phyloP scores from a whole-genome alignment of 1,140 invertebrate genomes.

The Campoletis sonorensis region DNA sequence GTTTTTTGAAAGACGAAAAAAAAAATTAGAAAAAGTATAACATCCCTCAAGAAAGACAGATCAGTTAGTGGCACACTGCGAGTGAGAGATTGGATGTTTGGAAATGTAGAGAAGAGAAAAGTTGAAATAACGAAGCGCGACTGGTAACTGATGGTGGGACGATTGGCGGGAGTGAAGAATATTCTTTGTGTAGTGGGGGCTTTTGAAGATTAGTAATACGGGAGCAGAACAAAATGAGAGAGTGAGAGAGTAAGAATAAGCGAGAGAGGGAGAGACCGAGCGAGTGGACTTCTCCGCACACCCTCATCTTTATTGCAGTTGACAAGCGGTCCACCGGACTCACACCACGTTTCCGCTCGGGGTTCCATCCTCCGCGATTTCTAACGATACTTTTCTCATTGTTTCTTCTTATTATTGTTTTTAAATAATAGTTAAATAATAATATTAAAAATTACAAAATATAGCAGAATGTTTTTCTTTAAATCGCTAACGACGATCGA shows the following conservation, averaged over 20 bases:
- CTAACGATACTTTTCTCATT: slow-evolving; percentile 1
- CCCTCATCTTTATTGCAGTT: slow-evolving; percentile 57
- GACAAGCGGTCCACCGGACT: slow-evolving; percentile 52
- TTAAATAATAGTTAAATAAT: too few relatives aligned
- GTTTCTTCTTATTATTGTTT: slow-evolving; percentile 27
- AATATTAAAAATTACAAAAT: neutral
- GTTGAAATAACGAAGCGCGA: neutral
- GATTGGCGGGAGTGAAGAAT: slow-evolving; percentile 45
- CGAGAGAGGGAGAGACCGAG: neutral
- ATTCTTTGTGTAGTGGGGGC: slow-evolving; percentile 47
- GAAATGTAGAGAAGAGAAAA: slow-evolving; percentile 21
- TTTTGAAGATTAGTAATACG: slow-evolving; percentile 51
- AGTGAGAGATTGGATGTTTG: neutral
- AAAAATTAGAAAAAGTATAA: neutral
- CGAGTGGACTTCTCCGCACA: slow-evolving; percentile 47
- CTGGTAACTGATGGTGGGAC: slow-evolving; percentile 21
- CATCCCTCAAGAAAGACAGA: neutral
- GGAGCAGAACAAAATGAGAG: neutral
- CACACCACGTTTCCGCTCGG: slow-evolving; percentile 47
- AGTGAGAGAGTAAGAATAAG: neutral
- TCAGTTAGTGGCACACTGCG: neutral
- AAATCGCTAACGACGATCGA: too few relatives aligned
- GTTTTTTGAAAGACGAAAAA: neutral
- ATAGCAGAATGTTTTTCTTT: too few relatives aligned
- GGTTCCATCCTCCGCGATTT: slow-evolving; percentile 35